Base-by-base conservation (phyloP, 2,113 vertebrate species). In the Poicephalus gulielmi region DNA sequence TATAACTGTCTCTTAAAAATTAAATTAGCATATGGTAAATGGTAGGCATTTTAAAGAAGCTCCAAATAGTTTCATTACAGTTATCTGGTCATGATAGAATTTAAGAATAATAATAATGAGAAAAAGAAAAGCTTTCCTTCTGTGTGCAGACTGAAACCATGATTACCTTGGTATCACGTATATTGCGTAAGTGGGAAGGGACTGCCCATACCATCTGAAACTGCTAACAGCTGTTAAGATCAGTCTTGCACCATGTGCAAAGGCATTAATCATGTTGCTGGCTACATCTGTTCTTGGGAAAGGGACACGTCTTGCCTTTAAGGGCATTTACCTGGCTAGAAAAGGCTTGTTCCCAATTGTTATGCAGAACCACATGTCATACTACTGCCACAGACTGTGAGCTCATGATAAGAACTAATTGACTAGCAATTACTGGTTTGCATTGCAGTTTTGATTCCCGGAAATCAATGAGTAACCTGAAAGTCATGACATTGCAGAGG, bases 271-370 rank as follows among this genome's bases (percentile, higher is more conserved):
- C 91, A 74, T 68, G 31, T 83, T 93, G 70, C 95, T 94, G 84
- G 82, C 94, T 95, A 79, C 92, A 90, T 96, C 87, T 96, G 76
- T 96, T 97, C 79, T 90, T 94, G 83, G 95, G 81, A 88, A 92
- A 73, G 75, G 71, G 81, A 53, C 74, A 39, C 0, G 0, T 87
- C 77, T 96, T 90, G 50, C 69, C 84, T 96, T 88, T 94, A 94
- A 96, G 69, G 71, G 91, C 86, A 78, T 92, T 85, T 90, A 94
- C 86, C 86, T 95, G 93, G 35, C 86, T 95, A 41, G 78, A 86
- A 92, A 78, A 92, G 47, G 22, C 83, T 90, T 74, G n/a, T 83
- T 89, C 70, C 20, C 69, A 52, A 74, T 70, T 94, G 86, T 95
- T 88, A 94, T 86, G 88, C 94, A 89, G 95, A 92, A 24, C 75